A percentile compares a stretch with the other conserved stretches of the same genome.
phyloP scores from a whole-genome alignment of 2,797 vertebrate species.

The Bradypodion pumilum region DNA sequence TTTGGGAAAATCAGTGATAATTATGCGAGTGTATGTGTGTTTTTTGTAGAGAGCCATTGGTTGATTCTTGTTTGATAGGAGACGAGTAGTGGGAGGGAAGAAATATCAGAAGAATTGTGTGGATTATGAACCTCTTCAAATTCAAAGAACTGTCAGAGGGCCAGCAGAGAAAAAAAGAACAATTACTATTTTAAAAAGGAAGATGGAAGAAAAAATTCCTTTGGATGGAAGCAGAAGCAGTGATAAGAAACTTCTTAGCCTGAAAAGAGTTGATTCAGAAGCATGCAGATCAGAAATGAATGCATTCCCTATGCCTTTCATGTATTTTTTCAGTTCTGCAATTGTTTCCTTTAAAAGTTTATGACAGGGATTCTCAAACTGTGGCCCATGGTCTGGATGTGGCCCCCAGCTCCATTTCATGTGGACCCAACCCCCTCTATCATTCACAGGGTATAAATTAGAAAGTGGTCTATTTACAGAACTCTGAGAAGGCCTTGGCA shows the following conservation, averaged over 20 bases:
- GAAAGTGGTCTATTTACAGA: too few relatives aligned
- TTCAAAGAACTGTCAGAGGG: slow-evolving; percentile 28
- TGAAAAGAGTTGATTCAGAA: neutral
- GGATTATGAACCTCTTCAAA: slow-evolving; percentile 51
- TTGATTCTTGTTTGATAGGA: slow-evolving; percentile 48
- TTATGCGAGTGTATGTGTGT: slow-evolving; percentile 30
- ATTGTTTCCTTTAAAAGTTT: too few relatives aligned
- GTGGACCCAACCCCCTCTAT: too few relatives aligned
- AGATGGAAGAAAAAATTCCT: neutral
- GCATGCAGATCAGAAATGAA: too few relatives aligned
- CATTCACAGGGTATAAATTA: too few relatives aligned
- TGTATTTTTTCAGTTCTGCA: neutral
- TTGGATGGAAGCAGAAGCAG: neutral
- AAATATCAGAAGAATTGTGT: slow-evolving; percentile 26
- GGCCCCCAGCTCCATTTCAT: too few relatives aligned
- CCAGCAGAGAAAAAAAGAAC: slow-evolving; percentile 23
- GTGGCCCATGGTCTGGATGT: too few relatives aligned
- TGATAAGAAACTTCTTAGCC: neutral
- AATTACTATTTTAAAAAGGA: slow-evolving; percentile 37
- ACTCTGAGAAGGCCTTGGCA: too few relatives aligned
- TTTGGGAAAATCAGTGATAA: slow-evolving; percentile 69
- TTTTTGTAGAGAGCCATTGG: slow-evolving; percentile 56
- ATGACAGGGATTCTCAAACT: too few relatives aligned
- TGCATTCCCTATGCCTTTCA: neutral
- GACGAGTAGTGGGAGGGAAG: neutral